Percentiles rank a stretch among this genome's conserved stretches.
Conservation (phyloP, 2,888 invertebrate genomes). For the Thera britannica region DNA sequence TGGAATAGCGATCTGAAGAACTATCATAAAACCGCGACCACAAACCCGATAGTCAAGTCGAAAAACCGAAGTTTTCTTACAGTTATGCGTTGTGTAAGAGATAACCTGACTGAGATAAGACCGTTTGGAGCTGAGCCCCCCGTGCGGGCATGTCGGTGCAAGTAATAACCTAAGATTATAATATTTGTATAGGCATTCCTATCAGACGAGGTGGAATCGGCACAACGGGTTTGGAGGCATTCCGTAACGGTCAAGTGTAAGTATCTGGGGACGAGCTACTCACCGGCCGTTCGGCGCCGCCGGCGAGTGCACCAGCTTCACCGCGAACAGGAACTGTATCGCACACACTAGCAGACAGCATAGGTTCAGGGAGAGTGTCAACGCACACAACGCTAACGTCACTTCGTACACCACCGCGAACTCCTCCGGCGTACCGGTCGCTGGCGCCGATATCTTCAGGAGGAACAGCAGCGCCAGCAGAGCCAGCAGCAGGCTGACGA, state of each 20-base stretch:
- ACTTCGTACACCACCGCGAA: slow-evolving; percentile 96
- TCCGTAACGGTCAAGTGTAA: slow-evolving; percentile 47
- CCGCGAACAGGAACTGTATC: slow-evolving; percentile 96
- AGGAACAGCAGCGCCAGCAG: slow-evolving; percentile 93
- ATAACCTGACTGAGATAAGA: slow-evolving; percentile 72
- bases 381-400: slow-evolving; percentile 94
- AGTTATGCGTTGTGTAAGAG: slow-evolving; percentile 72
- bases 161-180: slow-evolving; percentile 61
- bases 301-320: slow-evolving; percentile 94
- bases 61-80: slow-evolving; percentile 64
- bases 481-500: slow-evolving; percentile 93
- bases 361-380: slow-evolving; percentile 94
- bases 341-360: slow-evolving; percentile 97
- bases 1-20: slow-evolving; percentile 37
- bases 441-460: slow-evolving; percentile 91
- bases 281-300: slow-evolving; percentile 90
- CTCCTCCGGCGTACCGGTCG: slow-evolving; percentile 88
- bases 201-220: slow-evolving; percentile 46
- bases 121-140: slow-evolving; percentile 58
- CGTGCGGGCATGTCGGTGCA: slow-evolving; percentile 47
- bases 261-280: slow-evolving; percentile 49
- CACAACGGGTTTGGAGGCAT: slow-evolving; percentile 66
- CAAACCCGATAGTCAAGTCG: slow-evolving; percentile 57
- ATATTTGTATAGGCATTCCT: slow-evolving; percentile 60
- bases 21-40: slow-evolving; percentile 43